Evolutionary conservation across 2,888 invertebrate species (phyloP).

Genomic region (Diarsia dahlii): DNA sequence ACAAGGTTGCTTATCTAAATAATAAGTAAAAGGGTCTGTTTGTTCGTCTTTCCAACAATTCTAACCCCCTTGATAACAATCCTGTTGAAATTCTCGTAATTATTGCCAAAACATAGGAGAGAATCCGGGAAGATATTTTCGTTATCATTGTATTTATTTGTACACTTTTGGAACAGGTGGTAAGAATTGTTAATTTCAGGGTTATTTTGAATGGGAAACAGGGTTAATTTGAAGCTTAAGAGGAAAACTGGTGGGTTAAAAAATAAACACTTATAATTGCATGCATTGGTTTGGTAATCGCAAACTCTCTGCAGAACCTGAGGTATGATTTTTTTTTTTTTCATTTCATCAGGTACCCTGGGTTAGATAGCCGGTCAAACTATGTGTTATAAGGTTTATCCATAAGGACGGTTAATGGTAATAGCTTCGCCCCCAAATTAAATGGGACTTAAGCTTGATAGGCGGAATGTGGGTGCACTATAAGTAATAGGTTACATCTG

Average conservation of each 20-base stretch:
- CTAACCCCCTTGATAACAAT: constrained; percentile 38
- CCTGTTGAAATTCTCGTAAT: constrained; percentile 33
- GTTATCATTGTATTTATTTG: constrained; percentile 44
- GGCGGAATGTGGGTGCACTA: not conserved
- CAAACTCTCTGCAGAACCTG: not conserved
- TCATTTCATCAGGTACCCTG: not conserved
- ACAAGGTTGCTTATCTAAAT: constrained; percentile 45
- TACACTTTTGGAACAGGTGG: constrained; percentile 20
- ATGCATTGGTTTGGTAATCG: not conserved
- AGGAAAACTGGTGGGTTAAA: not conserved
- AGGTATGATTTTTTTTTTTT: not conserved
- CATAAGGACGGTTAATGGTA: not conserved
- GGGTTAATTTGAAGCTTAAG: not conserved
- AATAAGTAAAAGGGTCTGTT: constrained; percentile 54
- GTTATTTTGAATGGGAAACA: not conserved
- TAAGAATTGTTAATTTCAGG: not conserved
- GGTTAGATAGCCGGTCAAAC: not conserved
- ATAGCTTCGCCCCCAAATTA: not conserved
- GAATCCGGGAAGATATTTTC: constrained; percentile 6
- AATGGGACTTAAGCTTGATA: not conserved
- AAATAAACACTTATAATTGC: not conserved
- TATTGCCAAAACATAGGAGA: constrained; percentile 23
- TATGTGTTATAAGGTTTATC: not conserved
- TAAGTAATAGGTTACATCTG: no score
- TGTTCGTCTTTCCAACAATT: constrained; percentile 36